A percentile compares a stretch with the other conserved stretches of the same genome.
Evolutionary conservation across 2,888 invertebrate species (phyloP).

Genomic region (Platycheirus rosarum): DNA sequence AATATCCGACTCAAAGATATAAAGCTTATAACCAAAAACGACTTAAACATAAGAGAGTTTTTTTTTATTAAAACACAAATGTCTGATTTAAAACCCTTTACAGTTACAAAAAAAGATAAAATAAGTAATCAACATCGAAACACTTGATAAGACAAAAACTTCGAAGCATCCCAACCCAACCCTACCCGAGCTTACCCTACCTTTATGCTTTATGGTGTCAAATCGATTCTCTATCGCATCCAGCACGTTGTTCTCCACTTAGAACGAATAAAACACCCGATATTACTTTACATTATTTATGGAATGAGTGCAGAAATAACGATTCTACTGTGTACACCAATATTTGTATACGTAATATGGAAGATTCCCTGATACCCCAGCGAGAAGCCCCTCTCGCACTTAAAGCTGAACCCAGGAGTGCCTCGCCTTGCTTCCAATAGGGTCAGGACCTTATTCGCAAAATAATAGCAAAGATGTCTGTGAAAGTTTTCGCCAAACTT

Average conservation of each 20-base stretch:
- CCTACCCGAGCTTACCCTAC: neutral
- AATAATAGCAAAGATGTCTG: constrained; percentile 58
- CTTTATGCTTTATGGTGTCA: constrained; percentile 65
- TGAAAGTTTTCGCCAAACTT: constrained; percentile 35
- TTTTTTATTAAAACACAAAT: too few relatives aligned
- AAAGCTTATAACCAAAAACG: too few relatives aligned
- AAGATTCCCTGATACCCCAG: constrained; percentile 41
- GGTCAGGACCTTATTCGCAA: constrained; percentile 18
- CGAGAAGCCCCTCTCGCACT: constrained; percentile 12
- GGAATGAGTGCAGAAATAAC: constrained; percentile 35
- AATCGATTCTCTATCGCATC: constrained; percentile 72
- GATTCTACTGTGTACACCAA: constrained; percentile 38
- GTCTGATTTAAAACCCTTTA: too few relatives aligned
- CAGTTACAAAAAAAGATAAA: too few relatives aligned
- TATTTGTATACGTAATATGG: constrained; percentile 38
- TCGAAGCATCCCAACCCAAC: neutral
- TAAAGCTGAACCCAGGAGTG: constrained; percentile 5
- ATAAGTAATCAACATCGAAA: too few relatives aligned
- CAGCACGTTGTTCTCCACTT: constrained; percentile 63
- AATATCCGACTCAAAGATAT: too few relatives aligned
- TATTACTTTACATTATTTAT: constrained; percentile 72
- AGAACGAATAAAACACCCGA: constrained; percentile 69
- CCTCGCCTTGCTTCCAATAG: constrained; percentile 35
- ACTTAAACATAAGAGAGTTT: too few relatives aligned
- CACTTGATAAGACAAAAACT: too few relatives aligned